Percentiles rank a stretch among this genome's conserved stretches.
phyloP scores from a whole-genome alignment of 1,140 invertebrate species.

The Himalopsyche phryganea region DNA sequence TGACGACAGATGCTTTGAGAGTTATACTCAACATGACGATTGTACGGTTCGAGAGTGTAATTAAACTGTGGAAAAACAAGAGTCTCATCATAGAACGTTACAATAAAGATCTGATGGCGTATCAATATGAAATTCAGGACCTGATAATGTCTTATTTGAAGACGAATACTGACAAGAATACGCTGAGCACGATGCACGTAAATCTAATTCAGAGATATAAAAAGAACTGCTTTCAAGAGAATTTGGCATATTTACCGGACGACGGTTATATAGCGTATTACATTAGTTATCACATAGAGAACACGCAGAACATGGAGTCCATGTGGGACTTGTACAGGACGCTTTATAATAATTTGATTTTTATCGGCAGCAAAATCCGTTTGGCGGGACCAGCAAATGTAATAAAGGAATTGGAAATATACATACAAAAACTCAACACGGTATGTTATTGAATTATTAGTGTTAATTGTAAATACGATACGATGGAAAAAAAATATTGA shows the following conservation, averaged over 20 bases:
- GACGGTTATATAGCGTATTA: constrained; percentile 29
- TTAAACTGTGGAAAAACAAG: constrained; percentile 23
- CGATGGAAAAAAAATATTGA: too few relatives aligned
- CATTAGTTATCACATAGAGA: constrained; percentile 23
- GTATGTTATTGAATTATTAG: too few relatives aligned
- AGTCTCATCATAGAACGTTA: constrained; percentile 26
- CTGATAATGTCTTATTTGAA: constrained; percentile 27
- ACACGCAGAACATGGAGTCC: neutral
- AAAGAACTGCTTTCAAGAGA: constrained; percentile 2
- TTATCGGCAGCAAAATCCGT: constrained; percentile 29
- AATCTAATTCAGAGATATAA: constrained; percentile 22
- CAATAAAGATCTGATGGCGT: constrained; percentile 17
- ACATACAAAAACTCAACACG: constrained; percentile 2
- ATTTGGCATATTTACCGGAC: constrained; percentile 21
- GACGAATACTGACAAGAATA: constrained; percentile 5
- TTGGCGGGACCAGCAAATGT: constrained; percentile 14
- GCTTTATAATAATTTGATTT: constrained; percentile 25
- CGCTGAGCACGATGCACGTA: constrained; percentile 20
- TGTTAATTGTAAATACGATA: too few relatives aligned
- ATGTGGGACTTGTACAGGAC: constrained; percentile 20
- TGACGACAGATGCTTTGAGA: constrained; percentile 20
- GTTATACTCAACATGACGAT: constrained; percentile 15
- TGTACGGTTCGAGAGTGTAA: constrained; percentile 6
- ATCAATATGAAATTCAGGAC: constrained; percentile 31
- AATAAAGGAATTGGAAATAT: constrained; percentile 14